Evolutionary conservation across 2,888 invertebrate species (phyloP), one percentile per base, ranked within the genome.

Genomic region (Argyra leucocephala): DNA sequence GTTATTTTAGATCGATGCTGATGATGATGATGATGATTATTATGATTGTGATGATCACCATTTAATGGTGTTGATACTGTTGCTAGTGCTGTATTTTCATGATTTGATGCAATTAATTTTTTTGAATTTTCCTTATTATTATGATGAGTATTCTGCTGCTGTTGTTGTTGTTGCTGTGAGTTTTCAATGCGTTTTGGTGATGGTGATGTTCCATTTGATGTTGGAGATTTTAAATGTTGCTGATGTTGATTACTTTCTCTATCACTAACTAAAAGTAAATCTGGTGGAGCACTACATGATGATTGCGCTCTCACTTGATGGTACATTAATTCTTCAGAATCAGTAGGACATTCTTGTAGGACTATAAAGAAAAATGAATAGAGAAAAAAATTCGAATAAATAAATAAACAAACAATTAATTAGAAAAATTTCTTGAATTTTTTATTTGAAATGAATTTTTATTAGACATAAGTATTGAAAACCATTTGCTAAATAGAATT

Each of bases 241-340:
- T 26, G 24, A n/a, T 23, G 24, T 18, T 68, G 77, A 74, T 69
- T 77, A 69, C 77, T 77, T 71, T 84, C 85, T 65, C 84, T 80
- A 64, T 79, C 78, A 73, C 83, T 85, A 22, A 85, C 85, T 73
- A 85, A 72, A 70, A 86, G 74, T 71, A 85, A 74, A 76, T 86
- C 85, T 12, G 86, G 86, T 12, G 86, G 85, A 9, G 85, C 85
- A 62, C 85, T 85, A 71, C 85, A 85, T 48, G 85, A 85, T 18
- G 85, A 85, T 61, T 83, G 82, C 59, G 85, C 84, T 60, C 85
- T 81, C 61, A 78, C 77, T 70, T 79, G 80, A 70, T 78, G 78
- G 61, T 86, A 86, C 74, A 88, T 83, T 75, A 88, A 77, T 76
- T 88, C 88, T 72, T 88, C 88, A 0, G 88, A 88, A 74, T 88